Conservation (phyloP, 2,888 invertebrate species). For the Xylota sylvarum region DNA sequence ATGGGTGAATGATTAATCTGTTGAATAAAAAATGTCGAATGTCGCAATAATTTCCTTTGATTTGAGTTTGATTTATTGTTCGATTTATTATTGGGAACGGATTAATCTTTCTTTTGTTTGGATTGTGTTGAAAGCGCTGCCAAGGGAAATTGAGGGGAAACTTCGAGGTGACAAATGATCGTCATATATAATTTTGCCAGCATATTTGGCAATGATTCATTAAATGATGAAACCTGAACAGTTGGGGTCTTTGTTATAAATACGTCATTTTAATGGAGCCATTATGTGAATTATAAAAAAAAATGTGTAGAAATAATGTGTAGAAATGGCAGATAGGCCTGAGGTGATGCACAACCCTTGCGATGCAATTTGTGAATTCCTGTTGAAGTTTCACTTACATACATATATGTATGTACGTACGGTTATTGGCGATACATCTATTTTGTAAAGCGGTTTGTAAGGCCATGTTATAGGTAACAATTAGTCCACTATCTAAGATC, state of each 20-base stretch:
- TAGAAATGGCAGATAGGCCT: neutral
- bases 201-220: constrained; percentile 46
- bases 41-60: constrained; percentile 67
- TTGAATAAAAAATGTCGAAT: constrained; percentile 61
- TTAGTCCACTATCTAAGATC: too few species aligned
- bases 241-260: constrained; percentile 31
- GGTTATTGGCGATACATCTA: too few species aligned
- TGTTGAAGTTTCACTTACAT: neutral
- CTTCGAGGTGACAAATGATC: constrained; percentile 37
- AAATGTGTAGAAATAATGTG: neutral
- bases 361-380: neutral
- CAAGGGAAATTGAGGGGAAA: constrained; percentile 12
- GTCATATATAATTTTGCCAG: constrained; percentile 33
- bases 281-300: neutral
- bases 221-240: constrained; percentile 22
- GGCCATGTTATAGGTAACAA: too few species aligned
- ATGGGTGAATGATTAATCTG: constrained; percentile 42
- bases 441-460: too few species aligned
- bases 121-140: constrained; percentile 30
- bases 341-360: neutral
- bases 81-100: constrained; percentile 61
- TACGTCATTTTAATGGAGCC: neutral
- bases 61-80: constrained; percentile 69
- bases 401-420: too few species aligned
- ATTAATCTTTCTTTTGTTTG: constrained; percentile 66